Evolutionary conservation across 2,113 vertebrate genomes (phyloP).

Genomic region (Gulo gulo): DNA sequence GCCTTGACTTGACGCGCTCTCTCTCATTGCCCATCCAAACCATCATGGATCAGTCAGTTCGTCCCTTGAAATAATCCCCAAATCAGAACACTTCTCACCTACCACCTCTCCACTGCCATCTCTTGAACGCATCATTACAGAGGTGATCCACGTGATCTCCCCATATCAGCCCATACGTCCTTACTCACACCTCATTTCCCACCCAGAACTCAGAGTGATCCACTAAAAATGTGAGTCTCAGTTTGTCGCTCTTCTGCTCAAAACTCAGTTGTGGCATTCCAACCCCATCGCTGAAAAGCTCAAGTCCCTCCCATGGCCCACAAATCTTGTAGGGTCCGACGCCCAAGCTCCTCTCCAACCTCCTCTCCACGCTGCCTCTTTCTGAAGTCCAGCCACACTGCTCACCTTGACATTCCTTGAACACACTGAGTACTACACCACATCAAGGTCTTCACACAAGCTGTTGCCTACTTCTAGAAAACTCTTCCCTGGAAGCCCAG

Average conservation of each 20-base stretch:
- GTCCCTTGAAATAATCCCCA: not conserved
- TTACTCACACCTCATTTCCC: not conserved
- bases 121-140: not conserved
- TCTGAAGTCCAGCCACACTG: not conserved
- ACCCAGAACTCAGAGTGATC: not conserved
- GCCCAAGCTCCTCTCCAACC: too few relatives aligned
- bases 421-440: not conserved
- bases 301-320: not conserved
- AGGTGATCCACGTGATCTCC: not conserved
- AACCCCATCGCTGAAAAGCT: not conserved
- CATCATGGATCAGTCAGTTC: not conserved
- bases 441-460: not conserved
- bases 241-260: not conserved
- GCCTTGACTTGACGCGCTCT: not conserved
- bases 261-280: not conserved
- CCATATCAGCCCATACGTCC: too few relatives aligned
- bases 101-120: not conserved
- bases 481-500: not conserved
- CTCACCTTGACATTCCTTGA: too few relatives aligned
- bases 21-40: too few relatives aligned
- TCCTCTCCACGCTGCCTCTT: too few relatives aligned
- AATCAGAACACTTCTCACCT: not conserved
- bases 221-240: not conserved
- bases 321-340: not conserved
- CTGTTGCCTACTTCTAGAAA: not conserved